Evolutionary conservation across 2,888 invertebrate species (phyloP).

Genomic region (Philereme transversata): DNA sequence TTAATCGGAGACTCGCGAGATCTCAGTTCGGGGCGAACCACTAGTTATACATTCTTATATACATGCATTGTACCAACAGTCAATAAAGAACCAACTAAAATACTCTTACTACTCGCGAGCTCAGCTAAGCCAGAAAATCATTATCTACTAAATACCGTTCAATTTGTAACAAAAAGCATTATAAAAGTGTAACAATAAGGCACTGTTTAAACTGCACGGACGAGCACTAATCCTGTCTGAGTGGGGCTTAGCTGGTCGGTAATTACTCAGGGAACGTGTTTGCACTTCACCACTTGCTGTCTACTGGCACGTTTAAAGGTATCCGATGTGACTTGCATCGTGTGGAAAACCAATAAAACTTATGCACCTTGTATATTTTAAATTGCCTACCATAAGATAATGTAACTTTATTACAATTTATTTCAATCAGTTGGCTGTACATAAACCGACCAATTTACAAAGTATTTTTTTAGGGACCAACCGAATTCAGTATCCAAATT

Average conservation of each 20-base stretch:
- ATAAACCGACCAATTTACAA: no score
- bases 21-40: no score
- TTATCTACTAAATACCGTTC: conserved; percentile 22
- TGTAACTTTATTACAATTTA: no score
- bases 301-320: conserved; percentile 11
- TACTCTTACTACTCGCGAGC: no score
- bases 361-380: neutral
- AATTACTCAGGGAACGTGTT: conserved; percentile 34
- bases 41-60: no score
- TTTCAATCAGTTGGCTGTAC: no score
- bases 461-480: no score
- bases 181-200: conserved; percentile 29
- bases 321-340: conserved; percentile 16
- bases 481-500: no score
- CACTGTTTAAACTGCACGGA: conserved; percentile 31
- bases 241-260: conserved; percentile 46
- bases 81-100: no score
- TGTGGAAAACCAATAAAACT: conserved; percentile 4
- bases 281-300: conserved; percentile 29
- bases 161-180: conserved; percentile 23
- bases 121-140: neutral
- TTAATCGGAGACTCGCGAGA: no score
- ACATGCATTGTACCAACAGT: no score
- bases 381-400: no score
- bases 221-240: conserved; percentile 54